Evolutionary conservation across 2,888 invertebrate genomes (phyloP), one percentile per base, ranked within the genome.

Genomic region (Miltochrista miniata): DNA sequence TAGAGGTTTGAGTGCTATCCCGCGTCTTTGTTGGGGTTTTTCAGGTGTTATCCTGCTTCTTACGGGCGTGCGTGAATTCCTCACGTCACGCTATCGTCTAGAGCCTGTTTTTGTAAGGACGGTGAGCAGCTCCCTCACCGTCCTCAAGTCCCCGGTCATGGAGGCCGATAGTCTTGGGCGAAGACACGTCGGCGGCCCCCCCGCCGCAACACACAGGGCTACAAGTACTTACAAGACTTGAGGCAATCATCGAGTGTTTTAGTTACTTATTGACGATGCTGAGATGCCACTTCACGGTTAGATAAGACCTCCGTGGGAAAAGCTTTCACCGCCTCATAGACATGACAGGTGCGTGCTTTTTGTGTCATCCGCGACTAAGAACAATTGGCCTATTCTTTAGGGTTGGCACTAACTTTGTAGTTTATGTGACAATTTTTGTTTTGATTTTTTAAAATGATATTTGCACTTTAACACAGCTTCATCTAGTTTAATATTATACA

Each of bases 231-330:
- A 24, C 18, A 5, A 34, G 15, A 24, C 12, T 44, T 42, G 29
- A 10, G 13, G 8, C 49, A 50, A 18, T 51, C 53, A 51, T 14
- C 38, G 11, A 36, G 7, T 12, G 29, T 51, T 60, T 48, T 49
- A 45, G 31, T 55, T 36, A 48, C 45, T 47, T 2, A 30, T 40
- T 12, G 39, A 15, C 30, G 15, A 41, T 40, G 30, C 10, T 45
- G n/a, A 62, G 54, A 68, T 56, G 55, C 61, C 53, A 64, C 65
- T 69, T 66, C 64, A 54, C 34, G 57, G 64, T 83, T 79, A 81
- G 81, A 76, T 80, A 78, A 82, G 75, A 63, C 43, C 40, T 48
- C 41, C 77, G 83, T 83, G 83, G 70, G 83, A 82, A 79, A 12
- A 38, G 64, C 70, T 68, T 68, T 68, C 67, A 46, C 60, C 69